Base-by-base conservation (phyloP, 2,797 vertebrate species). In the Capromys pilorides region DNA sequence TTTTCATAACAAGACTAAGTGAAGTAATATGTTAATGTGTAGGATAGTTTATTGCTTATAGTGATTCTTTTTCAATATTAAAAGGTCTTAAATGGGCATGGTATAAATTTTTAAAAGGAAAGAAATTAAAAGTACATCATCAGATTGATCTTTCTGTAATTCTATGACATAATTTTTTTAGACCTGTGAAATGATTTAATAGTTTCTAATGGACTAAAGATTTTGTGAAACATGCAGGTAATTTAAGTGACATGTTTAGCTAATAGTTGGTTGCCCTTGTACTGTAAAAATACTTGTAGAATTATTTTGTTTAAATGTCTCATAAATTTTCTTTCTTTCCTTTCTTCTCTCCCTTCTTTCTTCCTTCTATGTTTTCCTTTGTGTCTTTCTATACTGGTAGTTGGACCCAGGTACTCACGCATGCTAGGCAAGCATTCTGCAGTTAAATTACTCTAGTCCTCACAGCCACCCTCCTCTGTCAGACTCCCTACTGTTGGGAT, bases 131-230 rank as follows among this genome's bases (percentile, higher is more conserved):
- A 93, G 7, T 95, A 79, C 2, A 57, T 90, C 2, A 57, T 90
- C 33, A 93, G n/a, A 73, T 88, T 66, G 93, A 22, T 90, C 67
- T 93, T 93, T 97, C n/a, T 94, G 28, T 36, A 88, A 19, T 7
- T 28, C 88, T 91, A 71, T 78, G 64, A 92, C 79, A 83, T 79
- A 84, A 69, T 91, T 80, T 86, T 94, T 84, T 91, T 66, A 86
- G 61, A 2, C 36, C 24, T 81, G 4, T 88, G 28, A 94, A 45
- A 66, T 82, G 81, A 45, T 83, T 90, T 83, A 88, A 36, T n/a
- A 81, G 9, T 6, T 67, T 24, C 9, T 94, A 57, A 88, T 61
- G 64, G 13, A 31, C 33, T 97, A 88, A 92, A 93, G 19, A 64
- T 86, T 94, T 95, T 91, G 61, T 33, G 88, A 69, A 92, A 75